phyloP scores from a whole-genome alignment of 2,113 vertebrate species.

The Narcine bancroftii region DNA sequence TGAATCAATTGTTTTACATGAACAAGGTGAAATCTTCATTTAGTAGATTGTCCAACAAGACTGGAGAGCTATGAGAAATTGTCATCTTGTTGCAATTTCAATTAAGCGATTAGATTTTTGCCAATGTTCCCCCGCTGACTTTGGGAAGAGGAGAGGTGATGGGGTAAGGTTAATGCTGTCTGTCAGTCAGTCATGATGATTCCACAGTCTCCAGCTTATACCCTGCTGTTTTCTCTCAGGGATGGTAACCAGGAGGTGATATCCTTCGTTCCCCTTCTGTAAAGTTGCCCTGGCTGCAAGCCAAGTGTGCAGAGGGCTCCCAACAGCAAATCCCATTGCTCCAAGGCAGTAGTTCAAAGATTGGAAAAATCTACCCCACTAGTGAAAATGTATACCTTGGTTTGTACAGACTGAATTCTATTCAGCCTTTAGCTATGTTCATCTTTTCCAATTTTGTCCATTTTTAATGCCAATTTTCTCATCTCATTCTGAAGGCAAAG shows the following conservation, averaged over 20 bases:
- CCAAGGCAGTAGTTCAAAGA: background rate
- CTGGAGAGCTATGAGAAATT: background rate
- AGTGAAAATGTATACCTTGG: background rate
- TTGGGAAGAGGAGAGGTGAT: background rate
- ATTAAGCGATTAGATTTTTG: background rate
- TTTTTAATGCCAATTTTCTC: background rate
- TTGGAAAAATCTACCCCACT: background rate
- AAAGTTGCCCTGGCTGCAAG: background rate
- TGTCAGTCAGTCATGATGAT: background rate
- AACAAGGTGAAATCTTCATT: conserved; percentile 8
- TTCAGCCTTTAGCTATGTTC: background rate
- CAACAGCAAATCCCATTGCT: background rate
- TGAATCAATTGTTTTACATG: too few relatives aligned
- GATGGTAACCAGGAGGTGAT: background rate
- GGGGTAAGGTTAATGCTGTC: background rate
- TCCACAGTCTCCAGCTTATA: conserved; percentile 13
- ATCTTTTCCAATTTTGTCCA: background rate
- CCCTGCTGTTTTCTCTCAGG: background rate
- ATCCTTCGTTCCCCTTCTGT: background rate
- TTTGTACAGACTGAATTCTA: conserved; percentile 29
- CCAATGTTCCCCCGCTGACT: background rate
- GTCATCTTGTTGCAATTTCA: conserved; percentile 12
- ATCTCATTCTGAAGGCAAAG: background rate
- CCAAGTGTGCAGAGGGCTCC: background rate
- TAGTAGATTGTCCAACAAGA: background rate